Evolutionary conservation across 2,113 vertebrate species (phyloP).

Genomic region (Campylomormyrus tamandua): DNA sequence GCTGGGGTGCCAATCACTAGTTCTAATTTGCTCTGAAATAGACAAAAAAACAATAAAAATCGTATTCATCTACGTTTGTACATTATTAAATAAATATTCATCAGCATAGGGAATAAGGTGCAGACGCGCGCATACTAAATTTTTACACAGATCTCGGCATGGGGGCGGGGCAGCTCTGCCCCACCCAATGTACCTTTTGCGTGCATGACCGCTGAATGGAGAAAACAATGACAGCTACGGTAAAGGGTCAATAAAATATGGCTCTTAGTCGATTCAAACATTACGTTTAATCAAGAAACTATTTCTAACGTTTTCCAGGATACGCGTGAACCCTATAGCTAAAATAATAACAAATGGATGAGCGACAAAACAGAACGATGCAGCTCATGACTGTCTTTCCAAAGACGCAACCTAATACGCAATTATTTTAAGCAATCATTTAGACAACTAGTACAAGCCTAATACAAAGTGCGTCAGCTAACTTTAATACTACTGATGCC

Average conservation of each 20-base stretch:
- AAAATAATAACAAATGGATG: not conserved
- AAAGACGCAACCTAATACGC: not conserved
- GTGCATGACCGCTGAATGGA: not conserved
- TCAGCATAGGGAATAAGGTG: not conserved
- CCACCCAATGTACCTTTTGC: not conserved
- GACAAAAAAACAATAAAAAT: not conserved
- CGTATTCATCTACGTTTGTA: not conserved
- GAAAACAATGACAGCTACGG: not conserved
- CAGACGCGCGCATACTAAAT: not conserved
- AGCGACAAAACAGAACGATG: not conserved
- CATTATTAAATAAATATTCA: not conserved
- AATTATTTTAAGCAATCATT: not conserved
- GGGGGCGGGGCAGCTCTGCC: not conserved
- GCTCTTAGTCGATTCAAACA: not conserved
- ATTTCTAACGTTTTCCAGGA: not conserved
- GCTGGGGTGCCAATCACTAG: constrained; percentile 69
- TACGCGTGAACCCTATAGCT: not conserved
- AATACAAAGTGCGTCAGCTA: not conserved
- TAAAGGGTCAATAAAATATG: not conserved
- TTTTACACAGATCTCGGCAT: not conserved
- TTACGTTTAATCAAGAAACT: not conserved
- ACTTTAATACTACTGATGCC: not conserved
- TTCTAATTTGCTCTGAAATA: constrained; percentile 71
- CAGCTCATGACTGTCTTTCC: not conserved
- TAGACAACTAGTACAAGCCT: not conserved